phyloP scores from a whole-genome alignment of 2,888 invertebrate genomes.

The Ormyrus pomaceus region DNA sequence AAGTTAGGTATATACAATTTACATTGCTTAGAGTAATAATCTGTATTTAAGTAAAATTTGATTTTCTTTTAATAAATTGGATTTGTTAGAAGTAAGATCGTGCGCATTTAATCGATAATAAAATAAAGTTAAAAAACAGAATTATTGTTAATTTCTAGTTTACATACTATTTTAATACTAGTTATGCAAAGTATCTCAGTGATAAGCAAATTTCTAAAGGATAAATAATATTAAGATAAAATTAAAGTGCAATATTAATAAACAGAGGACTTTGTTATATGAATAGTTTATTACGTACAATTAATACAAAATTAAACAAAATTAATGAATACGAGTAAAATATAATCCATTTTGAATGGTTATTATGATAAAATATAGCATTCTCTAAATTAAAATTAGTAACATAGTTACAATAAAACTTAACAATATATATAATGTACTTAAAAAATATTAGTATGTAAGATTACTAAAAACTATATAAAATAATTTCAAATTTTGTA shows the following conservation, averaged over 20 bases:
- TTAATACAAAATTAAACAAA: slow-evolving; percentile 51
- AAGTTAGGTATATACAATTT: too few relatives aligned
- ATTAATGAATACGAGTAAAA: slow-evolving; percentile 34
- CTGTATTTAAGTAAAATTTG: too few relatives aligned
- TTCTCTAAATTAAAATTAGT: slow-evolving; percentile 34
- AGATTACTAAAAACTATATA: slow-evolving; percentile 8
- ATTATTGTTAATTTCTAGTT: too few relatives aligned
- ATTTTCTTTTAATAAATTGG: too few relatives aligned
- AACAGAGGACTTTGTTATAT: neutral
- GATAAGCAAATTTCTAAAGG: neutral
- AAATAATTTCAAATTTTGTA: slow-evolving; percentile 31
- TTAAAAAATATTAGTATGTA: slow-evolving; percentile 17
- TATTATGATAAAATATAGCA: slow-evolving; percentile 43
- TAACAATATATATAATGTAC: slow-evolving; percentile 36
- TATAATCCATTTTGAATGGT: slow-evolving; percentile 24
- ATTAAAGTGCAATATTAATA: neutral
- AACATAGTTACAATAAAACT: slow-evolving; percentile 46
- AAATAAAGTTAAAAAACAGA: too few relatives aligned
- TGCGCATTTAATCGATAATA: too few relatives aligned
- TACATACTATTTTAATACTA: too few relatives aligned
- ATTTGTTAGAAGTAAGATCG: too few relatives aligned
- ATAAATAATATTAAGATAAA: neutral
- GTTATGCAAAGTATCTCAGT: too few relatives aligned
- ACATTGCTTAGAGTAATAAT: too few relatives aligned
- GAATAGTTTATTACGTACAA: slow-evolving; percentile 40